Percentiles rank a stretch among this genome's conserved stretches.
Evolutionary conservation across 2,888 invertebrate genomes (phyloP).

Genomic region (Heliconius hortense): DNA sequence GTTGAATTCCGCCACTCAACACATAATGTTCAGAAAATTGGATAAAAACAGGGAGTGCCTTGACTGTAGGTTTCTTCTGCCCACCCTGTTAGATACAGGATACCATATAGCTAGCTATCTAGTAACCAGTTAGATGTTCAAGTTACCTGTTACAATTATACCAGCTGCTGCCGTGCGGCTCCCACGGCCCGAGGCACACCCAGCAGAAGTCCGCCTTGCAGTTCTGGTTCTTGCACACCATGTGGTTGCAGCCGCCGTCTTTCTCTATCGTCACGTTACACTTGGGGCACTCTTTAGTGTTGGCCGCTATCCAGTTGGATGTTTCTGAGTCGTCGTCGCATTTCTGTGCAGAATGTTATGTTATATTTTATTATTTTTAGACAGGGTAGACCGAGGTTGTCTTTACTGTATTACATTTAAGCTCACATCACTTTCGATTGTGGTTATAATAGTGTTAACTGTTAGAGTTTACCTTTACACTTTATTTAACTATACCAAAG

Average conservation of each 20-base stretch:
- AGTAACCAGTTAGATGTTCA: too few species aligned
- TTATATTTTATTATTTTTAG: not conserved
- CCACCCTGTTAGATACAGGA: too few species aligned
- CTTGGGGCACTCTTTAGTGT: constrained; percentile 99
- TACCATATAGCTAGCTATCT: too few species aligned
- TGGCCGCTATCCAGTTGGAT: constrained; percentile 99
- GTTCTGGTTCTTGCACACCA: constrained; percentile 99
- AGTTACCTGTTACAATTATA: constrained; percentile 95
- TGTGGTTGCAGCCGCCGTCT: constrained; percentile 99
- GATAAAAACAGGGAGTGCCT: too few species aligned
- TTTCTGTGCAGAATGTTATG: constrained; percentile 78
- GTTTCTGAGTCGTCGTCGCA: constrained; percentile 99
- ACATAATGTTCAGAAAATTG: not conserved
- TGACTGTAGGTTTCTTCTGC: too few species aligned
- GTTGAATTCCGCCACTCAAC: not conserved
- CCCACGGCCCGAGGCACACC: constrained; percentile 99
- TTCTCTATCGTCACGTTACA: constrained; percentile 98
- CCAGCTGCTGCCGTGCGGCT: constrained; percentile 99
- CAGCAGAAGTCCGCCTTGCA: constrained; percentile 99
- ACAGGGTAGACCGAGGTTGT: too few species aligned
- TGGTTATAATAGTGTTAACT: too few species aligned
- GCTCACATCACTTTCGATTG: not conserved
- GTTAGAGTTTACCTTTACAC: too few species aligned
- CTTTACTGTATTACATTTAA: not conserved
- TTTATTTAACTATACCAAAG: too few species aligned